Evolutionary conservation across 2,888 invertebrate species (phyloP), one percentile per base, ranked within the genome.

Genomic region (Emmelina monodactyla): DNA sequence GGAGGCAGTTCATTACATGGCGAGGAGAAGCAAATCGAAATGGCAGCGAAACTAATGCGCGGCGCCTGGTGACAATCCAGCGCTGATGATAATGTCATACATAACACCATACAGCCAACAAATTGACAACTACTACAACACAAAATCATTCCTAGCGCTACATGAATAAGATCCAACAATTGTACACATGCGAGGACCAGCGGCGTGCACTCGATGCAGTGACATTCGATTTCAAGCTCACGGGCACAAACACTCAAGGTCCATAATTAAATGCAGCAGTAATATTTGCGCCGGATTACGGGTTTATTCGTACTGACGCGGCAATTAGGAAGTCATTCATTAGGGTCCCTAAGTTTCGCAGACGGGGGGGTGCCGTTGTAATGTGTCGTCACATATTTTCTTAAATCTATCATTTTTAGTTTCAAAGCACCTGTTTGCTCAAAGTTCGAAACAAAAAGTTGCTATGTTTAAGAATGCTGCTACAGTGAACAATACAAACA

Each of bases 261-360:
- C 56, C 55, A 76, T 53, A 75, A 76, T 79, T 78, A 73, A 70
- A 69, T 53, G 56, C 48, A 53, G 59, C 40, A 48, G 47, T 39
- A 47, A 50, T 62, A 14, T 63, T 67, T 66, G 67, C 63, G 69
- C 66, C 69, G 69, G 73, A 72, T 70, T 72, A 67, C 64, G 63
- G 54, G 64, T 63, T 70, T 66, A 67, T 73, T 72, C 68, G 71
- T 72, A 68, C 63, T 62, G 64, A 62, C 56, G 71, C 73, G 72
- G 73, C 78, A 78, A 79, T 79, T 79, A 79, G 79, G 79, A 78
- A 79, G 79, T 79, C 68, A 66, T 76, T 79, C 79, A 79, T 79
- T 78, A 78, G 66, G 75, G 67, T 72, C 78, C 79, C 76, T 76
- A 78, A 78, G 76, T 78, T 79, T 73, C 60, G 75, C 76, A 79